phyloP scores from a whole-genome alignment of 2,113 vertebrate genomes.

The Eurypyga helias region DNA sequence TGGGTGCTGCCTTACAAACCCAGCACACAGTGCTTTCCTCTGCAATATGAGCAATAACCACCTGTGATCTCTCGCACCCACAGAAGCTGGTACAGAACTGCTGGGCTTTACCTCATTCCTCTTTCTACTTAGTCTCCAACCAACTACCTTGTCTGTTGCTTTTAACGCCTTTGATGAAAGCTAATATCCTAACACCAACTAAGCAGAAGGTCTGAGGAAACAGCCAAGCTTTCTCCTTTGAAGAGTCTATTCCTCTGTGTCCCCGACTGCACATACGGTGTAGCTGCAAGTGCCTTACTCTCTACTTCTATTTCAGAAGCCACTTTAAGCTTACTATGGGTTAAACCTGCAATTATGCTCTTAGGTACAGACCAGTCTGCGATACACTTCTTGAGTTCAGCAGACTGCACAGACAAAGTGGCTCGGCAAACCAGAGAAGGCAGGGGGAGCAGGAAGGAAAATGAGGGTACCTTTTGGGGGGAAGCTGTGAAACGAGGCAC shows the following conservation, averaged over 20 bases:
- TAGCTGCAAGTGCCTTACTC: not conserved
- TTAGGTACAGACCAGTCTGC: not conserved
- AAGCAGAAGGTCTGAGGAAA: conserved; percentile 25
- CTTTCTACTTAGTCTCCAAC: not conserved
- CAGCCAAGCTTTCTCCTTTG: not conserved
- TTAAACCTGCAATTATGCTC: not conserved
- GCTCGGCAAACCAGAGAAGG: not conserved
- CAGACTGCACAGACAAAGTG: not conserved
- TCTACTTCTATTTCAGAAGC: not conserved
- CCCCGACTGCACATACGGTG: not conserved
- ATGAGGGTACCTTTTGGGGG: not conserved
- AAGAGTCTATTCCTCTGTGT: not conserved
- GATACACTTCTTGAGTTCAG: not conserved
- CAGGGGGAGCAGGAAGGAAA: not conserved
- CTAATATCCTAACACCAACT: not conserved
- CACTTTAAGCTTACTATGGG: not conserved
- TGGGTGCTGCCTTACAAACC: not conserved
- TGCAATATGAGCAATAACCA: not conserved
- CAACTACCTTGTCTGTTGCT: not conserved
- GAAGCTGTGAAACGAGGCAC: not conserved
- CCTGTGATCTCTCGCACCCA: not conserved
- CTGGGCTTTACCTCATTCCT: not conserved
- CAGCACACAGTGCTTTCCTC: not conserved
- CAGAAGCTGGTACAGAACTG: not conserved
- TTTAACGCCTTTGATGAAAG: not conserved